phyloP scores from a whole-genome alignment of 2,113 vertebrate genomes.

The Nannospalax galili region DNA sequence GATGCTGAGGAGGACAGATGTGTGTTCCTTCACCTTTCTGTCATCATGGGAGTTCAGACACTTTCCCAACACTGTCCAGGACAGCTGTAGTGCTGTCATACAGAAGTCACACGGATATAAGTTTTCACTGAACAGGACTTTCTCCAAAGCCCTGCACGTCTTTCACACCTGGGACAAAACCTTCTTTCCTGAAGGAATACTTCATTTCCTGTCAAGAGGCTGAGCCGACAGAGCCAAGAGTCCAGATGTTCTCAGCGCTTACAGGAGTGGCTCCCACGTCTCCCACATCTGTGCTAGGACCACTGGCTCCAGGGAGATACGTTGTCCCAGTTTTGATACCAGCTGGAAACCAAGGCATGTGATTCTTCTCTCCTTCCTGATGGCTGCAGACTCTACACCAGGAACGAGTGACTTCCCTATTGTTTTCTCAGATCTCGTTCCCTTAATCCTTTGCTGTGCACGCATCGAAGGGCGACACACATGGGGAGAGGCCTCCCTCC shows the following conservation, averaged over 20 bases:
- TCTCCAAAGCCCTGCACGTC: background rate
- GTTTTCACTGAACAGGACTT: slow-evolving; percentile 39
- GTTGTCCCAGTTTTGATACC: background rate
- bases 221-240: slow-evolving; percentile 51
- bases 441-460: background rate
- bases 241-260: slow-evolving; percentile 62
- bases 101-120: background rate
- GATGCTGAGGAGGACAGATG: rapidly evolving
- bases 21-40: background rate
- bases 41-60: slow-evolving; percentile 52
- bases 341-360: background rate
- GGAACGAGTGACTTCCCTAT: background rate
- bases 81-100: background rate
- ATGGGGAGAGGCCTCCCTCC: background rate
- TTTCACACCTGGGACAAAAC: background rate
- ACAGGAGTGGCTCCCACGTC: background rate
- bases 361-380: background rate
- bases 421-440: background rate
- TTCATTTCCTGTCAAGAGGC: slow-evolving; percentile 78
- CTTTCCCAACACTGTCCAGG: background rate
- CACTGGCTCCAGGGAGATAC: slow-evolving; percentile 60
- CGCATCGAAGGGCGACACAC: rapidly evolving
- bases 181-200: slow-evolving; percentile 22
- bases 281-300: slow-evolving; percentile 54
- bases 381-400: rapidly evolving